Conservation (phyloP, 2,888 invertebrate genomes). For the Ariolimax columbianus region DNA sequence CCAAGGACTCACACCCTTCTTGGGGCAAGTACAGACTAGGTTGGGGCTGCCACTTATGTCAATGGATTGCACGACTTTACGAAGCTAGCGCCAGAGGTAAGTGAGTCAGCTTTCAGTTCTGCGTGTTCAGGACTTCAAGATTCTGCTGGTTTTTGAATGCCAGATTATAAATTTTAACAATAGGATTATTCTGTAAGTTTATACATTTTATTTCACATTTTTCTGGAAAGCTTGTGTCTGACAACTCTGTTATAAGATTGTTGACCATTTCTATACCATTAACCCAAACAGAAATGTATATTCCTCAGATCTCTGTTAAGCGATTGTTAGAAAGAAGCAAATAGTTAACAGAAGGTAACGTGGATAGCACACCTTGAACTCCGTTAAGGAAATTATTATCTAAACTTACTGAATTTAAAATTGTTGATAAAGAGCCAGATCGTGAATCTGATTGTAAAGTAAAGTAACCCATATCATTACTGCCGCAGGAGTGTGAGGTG, state of each 20-base stretch:
- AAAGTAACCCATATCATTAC: too few species aligned
- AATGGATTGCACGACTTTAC: background rate
- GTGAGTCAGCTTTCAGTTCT: background rate
- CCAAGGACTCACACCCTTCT: background rate
- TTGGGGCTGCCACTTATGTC: background rate
- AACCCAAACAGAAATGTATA: background rate
- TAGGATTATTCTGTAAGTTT: background rate
- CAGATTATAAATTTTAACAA: background rate
- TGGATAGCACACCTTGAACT: background rate
- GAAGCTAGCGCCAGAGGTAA: background rate
- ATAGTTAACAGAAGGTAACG: background rate
- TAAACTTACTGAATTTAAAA: background rate
- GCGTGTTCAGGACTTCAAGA: background rate
- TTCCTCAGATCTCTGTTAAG: background rate
- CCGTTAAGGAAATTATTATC: background rate
- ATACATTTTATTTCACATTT: background rate
- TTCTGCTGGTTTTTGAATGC: background rate
- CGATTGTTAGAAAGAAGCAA: background rate
- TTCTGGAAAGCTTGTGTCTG: background rate
- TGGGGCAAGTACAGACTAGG: conserved; percentile 2
- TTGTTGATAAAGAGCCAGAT: background rate
- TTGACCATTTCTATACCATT: background rate
- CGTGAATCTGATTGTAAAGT: background rate
- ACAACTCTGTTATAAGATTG: conserved; percentile 1
- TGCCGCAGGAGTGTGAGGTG: too few species aligned